Evolutionary conservation across 2,888 invertebrate species (phyloP), one percentile per base, ranked within the genome.

Genomic region (Cynaeus angustus): DNA sequence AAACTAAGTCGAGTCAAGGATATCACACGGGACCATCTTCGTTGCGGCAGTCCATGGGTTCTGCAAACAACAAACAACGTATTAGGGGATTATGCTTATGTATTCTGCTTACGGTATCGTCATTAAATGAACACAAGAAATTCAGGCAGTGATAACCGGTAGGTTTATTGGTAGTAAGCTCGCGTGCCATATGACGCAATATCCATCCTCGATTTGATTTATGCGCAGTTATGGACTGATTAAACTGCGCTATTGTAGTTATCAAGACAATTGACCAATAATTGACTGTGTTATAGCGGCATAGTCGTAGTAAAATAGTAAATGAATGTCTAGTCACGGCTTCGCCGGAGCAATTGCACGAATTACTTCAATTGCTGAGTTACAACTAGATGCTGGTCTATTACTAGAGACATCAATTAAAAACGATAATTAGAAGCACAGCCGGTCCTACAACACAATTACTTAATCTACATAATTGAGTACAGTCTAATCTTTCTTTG

Each of bases 51-150:
- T 74, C 74, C 71, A 69, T 68, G 56, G 72, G 58, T 70, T 75
- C 77, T 77, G 77, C 37, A 77, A 77, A 75, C 73, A 75, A 69
- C 56, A 73, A 46, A 21, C 37, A 56, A 62, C 33, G 55, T 50
- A 43, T 56, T 61, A 61, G 43, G 64, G n/a, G 21, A 21, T 21
- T 14, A 30, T 71, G 59, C 69, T 64, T 73, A 43, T 50, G 56
- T 74, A 75, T 76, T 76, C 76, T 76, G 75, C 75, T 75, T 58
- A 68, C 72, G 59, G 64, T 33, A 70, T 64, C 68, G 68, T 46
- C 33, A 37, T n/a, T n/a, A n/a, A n/a, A n/a, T 26, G 30, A 61
- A 46, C 28, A 37, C 37, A 10, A 21, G 21, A 21, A 21, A 21
- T 21, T n/a, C n/a, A 21, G 21, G 4, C 21, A 1, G 2, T 21